A percentile compares a stretch with the other conserved stretches of the same genome.
Evolutionary conservation across 2,888 invertebrate genomes (phyloP).

Genomic region (Diploptera punctata): DNA sequence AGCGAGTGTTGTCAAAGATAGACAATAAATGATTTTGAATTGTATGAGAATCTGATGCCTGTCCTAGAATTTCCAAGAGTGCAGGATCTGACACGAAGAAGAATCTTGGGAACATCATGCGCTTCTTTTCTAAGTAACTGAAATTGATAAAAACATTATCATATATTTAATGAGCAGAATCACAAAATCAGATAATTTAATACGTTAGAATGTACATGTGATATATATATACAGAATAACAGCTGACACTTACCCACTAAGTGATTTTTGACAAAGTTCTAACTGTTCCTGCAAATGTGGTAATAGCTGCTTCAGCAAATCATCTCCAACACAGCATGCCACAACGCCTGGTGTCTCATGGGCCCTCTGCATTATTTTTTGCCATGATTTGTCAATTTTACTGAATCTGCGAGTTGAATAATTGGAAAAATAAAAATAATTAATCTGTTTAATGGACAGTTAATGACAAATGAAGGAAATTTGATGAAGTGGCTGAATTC

Average conservation of each 20-base stretch:
- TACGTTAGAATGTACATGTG: too few relatives aligned
- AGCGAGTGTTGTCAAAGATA: constrained; percentile 94
- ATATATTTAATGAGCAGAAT: too few relatives aligned
- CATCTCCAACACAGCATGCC: constrained; percentile 95
- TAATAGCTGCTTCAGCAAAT: constrained; percentile 86
- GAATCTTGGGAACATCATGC: constrained; percentile 93
- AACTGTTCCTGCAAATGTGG: constrained; percentile 96
- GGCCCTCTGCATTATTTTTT: constrained; percentile 96
- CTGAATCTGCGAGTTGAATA: too few relatives aligned
- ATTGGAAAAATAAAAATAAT: too few relatives aligned
- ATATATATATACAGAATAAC: too few relatives aligned
- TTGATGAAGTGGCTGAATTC: too few relatives aligned
- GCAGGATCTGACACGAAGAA: constrained; percentile 96
- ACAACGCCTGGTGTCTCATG: constrained; percentile 97
- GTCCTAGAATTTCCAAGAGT: constrained; percentile 86
- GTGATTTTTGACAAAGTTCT: constrained; percentile 95
- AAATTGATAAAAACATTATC: background rate
- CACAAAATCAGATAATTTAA: too few relatives aligned
- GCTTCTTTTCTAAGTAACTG: constrained; percentile 83
- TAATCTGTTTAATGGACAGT: too few relatives aligned
- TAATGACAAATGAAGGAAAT: too few relatives aligned
- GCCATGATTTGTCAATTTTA: constrained; percentile 98
- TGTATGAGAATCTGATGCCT: constrained; percentile 93
- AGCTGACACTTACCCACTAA: constrained; percentile 73
- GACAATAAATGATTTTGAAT: constrained; percentile 94